Evolutionary conservation across 53 echinoderm and acorn worm species (phyloP).

Genomic region (Stichopus horrens): DNA sequence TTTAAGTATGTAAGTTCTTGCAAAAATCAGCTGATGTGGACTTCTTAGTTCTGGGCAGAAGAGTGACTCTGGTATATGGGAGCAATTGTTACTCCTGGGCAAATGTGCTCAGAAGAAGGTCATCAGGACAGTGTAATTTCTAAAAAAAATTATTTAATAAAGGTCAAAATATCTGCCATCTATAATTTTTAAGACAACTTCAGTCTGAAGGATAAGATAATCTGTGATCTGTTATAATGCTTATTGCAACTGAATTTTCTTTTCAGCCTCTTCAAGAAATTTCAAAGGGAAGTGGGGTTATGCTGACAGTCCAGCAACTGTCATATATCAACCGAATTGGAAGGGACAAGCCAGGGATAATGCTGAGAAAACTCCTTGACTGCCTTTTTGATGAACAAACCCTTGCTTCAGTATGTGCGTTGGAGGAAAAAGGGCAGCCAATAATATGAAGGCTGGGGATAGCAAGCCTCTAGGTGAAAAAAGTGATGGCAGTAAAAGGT

Average conservation of each 20-base stretch:
- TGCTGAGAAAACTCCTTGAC: slow-evolving; percentile 22
- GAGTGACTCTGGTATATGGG: no score
- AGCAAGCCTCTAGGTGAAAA: neutral
- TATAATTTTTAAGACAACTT: no score
- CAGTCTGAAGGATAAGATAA: no score
- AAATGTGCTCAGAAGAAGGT: no score
- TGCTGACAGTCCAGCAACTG: neutral
- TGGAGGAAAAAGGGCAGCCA: neutral
- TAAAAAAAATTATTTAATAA: no score
- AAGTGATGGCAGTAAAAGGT: neutral
- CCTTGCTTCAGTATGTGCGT: neutral
- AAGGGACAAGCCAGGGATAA: slow-evolving; percentile 2
- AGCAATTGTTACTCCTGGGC: no score
- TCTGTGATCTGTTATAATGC: no score
- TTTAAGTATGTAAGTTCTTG: no score
- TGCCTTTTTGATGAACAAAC: neutral
- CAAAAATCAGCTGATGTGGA: no score
- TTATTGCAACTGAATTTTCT: neutral
- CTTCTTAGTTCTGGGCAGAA: no score
- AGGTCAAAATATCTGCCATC: no score
- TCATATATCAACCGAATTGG: neutral
- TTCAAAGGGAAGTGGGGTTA: slow-evolving; percentile 11
- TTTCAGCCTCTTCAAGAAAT: slow-evolving; percentile 5
- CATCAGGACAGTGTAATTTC: no score
- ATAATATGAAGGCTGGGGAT: neutral